Percentiles rank a stretch among this genome's conserved stretches.
Conservation (phyloP, 2,888 invertebrate species). For the Napeogenes sylphis region DNA sequence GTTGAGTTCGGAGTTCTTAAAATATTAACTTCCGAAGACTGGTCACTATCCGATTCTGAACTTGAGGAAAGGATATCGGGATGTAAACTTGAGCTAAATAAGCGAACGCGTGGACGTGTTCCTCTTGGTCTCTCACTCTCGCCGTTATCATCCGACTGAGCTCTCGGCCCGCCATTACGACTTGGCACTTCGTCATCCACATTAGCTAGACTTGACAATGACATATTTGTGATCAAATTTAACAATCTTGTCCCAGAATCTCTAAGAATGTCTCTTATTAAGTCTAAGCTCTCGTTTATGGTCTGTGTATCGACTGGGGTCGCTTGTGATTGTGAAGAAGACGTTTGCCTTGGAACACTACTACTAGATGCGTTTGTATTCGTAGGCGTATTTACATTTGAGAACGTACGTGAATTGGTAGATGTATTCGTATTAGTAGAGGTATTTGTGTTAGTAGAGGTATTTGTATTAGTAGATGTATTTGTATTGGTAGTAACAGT, state of each 20-base stretch:
- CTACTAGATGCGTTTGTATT: constrained; percentile 1
- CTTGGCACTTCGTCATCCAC: constrained; percentile 49
- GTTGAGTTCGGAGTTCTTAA: constrained; percentile 62
- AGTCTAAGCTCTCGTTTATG: constrained; percentile 67
- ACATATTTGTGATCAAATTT: constrained; percentile 70
- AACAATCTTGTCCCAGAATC: constrained; percentile 69
- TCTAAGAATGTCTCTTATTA: constrained; percentile 68
- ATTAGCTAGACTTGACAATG: constrained; percentile 58
- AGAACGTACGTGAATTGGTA: not conserved
- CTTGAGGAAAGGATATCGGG: constrained; percentile 56
- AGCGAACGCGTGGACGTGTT: constrained; percentile 43
- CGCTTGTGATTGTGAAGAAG: constrained; percentile 23
- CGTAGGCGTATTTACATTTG: constrained; percentile 6
- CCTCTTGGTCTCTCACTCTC: constrained; percentile 33
- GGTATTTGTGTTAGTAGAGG: too few species aligned
- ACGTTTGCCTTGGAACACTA: constrained; percentile 1
- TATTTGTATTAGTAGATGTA: too few species aligned
- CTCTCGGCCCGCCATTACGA: constrained; percentile 39
- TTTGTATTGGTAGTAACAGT: too few species aligned
- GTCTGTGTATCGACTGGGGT: constrained; percentile 61
- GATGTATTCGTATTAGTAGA: not conserved
- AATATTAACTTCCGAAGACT: constrained; percentile 63
- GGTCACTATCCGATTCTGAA: constrained; percentile 68
- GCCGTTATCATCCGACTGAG: constrained; percentile 52
- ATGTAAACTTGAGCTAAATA: constrained; percentile 46